phyloP scores from a whole-genome alignment of 2,888 invertebrate genomes.

The Operophtera brumata region DNA sequence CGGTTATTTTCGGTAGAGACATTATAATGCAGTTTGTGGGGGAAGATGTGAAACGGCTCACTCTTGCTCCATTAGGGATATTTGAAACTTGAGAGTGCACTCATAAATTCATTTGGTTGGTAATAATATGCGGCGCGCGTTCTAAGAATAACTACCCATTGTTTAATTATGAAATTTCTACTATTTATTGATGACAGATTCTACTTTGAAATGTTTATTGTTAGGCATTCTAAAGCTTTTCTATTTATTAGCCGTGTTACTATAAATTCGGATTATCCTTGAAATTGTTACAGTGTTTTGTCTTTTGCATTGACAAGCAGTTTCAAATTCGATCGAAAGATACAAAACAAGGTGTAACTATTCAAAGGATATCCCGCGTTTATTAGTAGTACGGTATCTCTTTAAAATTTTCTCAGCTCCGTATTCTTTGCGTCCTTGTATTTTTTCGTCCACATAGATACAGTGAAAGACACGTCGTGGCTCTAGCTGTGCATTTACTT shows the following conservation, averaged over 20 bases:
- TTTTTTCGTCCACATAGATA: constrained; percentile 44
- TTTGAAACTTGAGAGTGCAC: constrained; percentile 79
- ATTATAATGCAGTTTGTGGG: constrained; percentile 80
- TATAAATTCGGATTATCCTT: too few species aligned
- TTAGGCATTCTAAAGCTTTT: background rate
- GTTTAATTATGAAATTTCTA: constrained; percentile 44
- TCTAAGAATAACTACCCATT: constrained; percentile 63
- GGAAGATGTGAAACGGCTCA: constrained; percentile 77
- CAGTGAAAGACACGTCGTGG: constrained; percentile 62
- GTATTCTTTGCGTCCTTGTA: constrained; percentile 11
- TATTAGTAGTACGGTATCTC: too few species aligned
- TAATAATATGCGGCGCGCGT: constrained; percentile 58
- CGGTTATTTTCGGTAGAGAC: constrained; percentile 78
- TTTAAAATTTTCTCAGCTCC: too few species aligned
- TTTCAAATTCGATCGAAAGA: too few species aligned
- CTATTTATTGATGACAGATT: constrained; percentile 5
- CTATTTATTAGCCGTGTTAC: background rate
- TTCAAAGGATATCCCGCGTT: too few species aligned
- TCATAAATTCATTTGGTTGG: constrained; percentile 77
- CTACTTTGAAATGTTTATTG: background rate
- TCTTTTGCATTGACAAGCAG: too few species aligned
- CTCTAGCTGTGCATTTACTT: constrained; percentile 76
- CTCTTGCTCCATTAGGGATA: constrained; percentile 79
- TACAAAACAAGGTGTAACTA: too few species aligned
- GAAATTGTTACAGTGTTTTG: too few species aligned